A percentile compares a stretch with the other conserved stretches of the same genome.
These are phyloP conservation scores for Neotoxoptera formosana DNA, from an alignment of 1,140 invertebrate genomes.

Conservation along the genomic window DNA sequence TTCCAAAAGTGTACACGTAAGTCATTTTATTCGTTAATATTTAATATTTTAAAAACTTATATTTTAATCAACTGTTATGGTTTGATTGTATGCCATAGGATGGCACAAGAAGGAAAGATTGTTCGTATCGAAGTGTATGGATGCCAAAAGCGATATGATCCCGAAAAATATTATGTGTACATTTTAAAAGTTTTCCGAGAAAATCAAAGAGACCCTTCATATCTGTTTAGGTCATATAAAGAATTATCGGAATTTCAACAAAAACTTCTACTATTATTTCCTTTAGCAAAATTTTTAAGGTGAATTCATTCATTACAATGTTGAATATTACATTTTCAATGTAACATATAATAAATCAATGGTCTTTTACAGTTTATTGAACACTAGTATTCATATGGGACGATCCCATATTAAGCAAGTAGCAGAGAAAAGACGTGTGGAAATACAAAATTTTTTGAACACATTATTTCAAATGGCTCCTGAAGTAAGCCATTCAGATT, in stretches of 20 bases:
- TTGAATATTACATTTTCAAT: neutral
- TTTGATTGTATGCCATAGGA: conserved; percentile 59
- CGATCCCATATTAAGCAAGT: conserved; percentile 94
- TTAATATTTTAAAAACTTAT: neutral
- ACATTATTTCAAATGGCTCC: conserved; percentile 86
- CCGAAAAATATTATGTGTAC: conserved; percentile 98
- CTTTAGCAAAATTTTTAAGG: conserved; percentile 85
- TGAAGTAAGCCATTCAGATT: conserved; percentile 93
- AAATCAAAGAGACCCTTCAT: conserved; percentile 82
- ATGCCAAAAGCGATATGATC: conserved; percentile 94
- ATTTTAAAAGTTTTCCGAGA: conserved; percentile 87
- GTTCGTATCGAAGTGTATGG: conserved; percentile 84
- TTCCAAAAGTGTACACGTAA: conserved; percentile 93
- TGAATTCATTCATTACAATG: conserved; percentile 63
- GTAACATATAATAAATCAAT: neutral
- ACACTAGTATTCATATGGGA: conserved; percentile 82
- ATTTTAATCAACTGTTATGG: neutral
- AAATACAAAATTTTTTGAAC: conserved; percentile 87
- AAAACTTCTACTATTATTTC: conserved; percentile 92
- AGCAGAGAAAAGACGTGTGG: conserved; percentile 85
- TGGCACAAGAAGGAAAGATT: conserved; percentile 83
- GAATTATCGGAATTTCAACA: conserved; percentile 97
- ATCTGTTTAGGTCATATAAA: conserved; percentile 91
- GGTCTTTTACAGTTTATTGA: conserved; percentile 67
- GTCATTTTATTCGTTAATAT: conserved; percentile 62